A percentile compares a stretch with the other conserved stretches of the same genome.
These are phyloP conservation scores for Agrochola lota DNA, from an alignment of 2,888 invertebrate genomes.

Conservation along the genomic window DNA sequence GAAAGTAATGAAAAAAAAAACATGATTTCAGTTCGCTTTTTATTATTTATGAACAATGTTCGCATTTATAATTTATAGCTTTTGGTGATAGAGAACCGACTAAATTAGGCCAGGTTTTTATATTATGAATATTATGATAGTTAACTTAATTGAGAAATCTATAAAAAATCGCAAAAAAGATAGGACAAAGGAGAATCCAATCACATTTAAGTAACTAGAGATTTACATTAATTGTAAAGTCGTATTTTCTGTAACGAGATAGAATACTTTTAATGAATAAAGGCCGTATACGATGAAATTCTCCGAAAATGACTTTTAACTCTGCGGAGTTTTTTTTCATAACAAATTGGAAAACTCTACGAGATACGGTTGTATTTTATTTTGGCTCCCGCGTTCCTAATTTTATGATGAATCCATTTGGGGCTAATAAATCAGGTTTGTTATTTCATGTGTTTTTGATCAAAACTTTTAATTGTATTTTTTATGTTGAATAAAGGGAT, in stretches of 20 bases:
- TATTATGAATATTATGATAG: not conserved
- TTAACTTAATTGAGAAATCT: not conserved
- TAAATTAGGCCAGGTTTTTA: not conserved
- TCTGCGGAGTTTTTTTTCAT: conserved; percentile 54
- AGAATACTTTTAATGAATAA: conserved; percentile 53
- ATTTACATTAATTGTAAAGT: not conserved
- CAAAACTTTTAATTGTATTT: conserved; percentile 64
- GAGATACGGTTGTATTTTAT: conserved; percentile 68
- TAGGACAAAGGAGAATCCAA: not conserved
- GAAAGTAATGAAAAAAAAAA: conserved; percentile 25
- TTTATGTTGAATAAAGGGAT: conserved; percentile 42
- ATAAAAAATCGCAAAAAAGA: not conserved
- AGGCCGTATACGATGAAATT: conserved; percentile 51
- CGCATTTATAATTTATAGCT: not conserved
- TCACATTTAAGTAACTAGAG: not conserved
- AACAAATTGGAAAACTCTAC: conserved; percentile 68
- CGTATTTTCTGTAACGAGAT: conserved; percentile 29
- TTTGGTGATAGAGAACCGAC: not conserved
- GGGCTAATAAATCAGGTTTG: conserved; percentile 71
- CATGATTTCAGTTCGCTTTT: not conserved
- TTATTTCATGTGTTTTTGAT: conserved; percentile 63
- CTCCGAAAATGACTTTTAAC: conserved; percentile 57
- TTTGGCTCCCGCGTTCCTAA: conserved; percentile 64
- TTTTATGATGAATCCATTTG: conserved; percentile 70
- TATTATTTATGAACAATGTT: too few species aligned